phyloP scores from a whole-genome alignment of 1,140 invertebrate species.

The Bombus difficillimus region DNA sequence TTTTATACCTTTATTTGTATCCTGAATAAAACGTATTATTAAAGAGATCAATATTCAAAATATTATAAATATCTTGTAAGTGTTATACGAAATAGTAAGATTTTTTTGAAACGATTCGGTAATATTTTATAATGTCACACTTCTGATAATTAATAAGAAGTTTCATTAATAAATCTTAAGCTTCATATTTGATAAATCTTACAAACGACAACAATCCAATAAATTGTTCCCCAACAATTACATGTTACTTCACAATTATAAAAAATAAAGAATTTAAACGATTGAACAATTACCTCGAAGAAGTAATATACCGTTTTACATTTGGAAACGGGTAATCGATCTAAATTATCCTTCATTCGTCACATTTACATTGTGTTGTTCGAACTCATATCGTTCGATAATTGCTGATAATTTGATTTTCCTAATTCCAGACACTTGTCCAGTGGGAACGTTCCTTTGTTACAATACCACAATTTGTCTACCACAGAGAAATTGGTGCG shows the following conservation, averaged over 20 bases:
- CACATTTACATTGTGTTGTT: background rate
- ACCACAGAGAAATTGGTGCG: conserved; percentile 86
- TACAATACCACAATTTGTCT: conserved; percentile 87
- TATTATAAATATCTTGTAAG: background rate
- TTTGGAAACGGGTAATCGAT: background rate
- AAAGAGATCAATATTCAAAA: background rate
- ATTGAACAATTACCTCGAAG: background rate
- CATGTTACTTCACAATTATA: background rate
- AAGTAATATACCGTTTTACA: background rate
- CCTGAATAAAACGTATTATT: too few species aligned
- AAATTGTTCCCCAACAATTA: too few species aligned
- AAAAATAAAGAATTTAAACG: background rate
- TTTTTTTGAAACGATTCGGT: background rate
- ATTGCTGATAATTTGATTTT: background rate
- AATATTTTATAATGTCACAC: background rate
- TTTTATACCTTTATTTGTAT: too few species aligned
- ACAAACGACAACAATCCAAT: too few species aligned
- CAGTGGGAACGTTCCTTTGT: conserved; percentile 88
- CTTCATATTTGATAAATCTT: too few species aligned
- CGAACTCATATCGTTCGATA: background rate
- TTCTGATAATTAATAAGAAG: background rate
- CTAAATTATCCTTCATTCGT: conserved; percentile 3
- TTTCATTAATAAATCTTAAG: background rate
- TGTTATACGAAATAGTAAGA: background rate
- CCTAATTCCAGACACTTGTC: conserved; percentile 81